Evolutionary conservation across 1,140 invertebrate species (phyloP).

Genomic region (Drosophila baimaii): DNA sequence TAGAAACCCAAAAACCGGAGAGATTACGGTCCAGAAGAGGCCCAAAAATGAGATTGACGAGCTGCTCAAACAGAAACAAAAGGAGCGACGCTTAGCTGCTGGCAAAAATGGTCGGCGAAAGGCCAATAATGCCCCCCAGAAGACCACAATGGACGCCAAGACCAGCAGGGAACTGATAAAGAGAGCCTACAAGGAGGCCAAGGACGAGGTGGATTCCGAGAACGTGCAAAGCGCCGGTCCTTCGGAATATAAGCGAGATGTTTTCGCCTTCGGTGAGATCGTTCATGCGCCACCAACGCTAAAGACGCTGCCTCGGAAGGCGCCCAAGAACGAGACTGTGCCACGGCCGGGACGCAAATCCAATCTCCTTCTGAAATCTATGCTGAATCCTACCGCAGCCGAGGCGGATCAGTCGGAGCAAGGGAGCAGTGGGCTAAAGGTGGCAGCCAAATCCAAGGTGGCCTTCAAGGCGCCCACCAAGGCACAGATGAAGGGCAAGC

Average conservation of each 20-base stretch:
- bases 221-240: constrained; percentile 54
- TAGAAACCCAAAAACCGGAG: constrained; percentile 85
- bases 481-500: constrained; percentile 85
- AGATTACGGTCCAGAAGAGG: constrained; percentile 84
- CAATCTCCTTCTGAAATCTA: constrained; percentile 85
- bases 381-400: constrained; percentile 34
- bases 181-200: constrained; percentile 65
- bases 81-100: constrained; percentile 75
- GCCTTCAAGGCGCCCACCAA: constrained; percentile 47
- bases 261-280: constrained; percentile 88
- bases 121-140: constrained; percentile 25
- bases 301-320: constrained; percentile 85
- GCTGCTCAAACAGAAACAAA: constrained; percentile 82
- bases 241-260: constrained; percentile 84
- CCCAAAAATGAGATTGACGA: constrained; percentile 85
- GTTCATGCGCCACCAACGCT: constrained; percentile 87
- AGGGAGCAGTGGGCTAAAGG: not conserved
- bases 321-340: constrained; percentile 73
- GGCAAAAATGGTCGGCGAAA: constrained; percentile 70
- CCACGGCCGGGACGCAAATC: constrained; percentile 85
- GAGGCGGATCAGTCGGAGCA: constrained; percentile 8
- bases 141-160: constrained; percentile 84
- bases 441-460: constrained; percentile 18
- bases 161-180: constrained; percentile 83
- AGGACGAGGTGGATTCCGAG: constrained; percentile 58